Conservation (phyloP, 2,888 invertebrate species). For the Hesperia comma region DNA sequence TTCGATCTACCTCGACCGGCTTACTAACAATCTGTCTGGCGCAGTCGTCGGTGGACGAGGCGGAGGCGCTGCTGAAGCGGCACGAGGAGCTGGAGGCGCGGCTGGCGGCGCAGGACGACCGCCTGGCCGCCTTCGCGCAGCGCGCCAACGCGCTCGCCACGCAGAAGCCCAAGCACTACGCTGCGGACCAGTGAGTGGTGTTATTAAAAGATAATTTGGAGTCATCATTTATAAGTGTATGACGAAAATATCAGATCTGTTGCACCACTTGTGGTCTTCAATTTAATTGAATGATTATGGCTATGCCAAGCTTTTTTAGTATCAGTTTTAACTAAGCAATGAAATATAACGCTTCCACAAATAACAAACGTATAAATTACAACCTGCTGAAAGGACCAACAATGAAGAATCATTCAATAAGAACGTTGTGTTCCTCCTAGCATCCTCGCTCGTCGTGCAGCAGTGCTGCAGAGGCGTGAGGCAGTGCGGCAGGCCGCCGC, state of each 20-base stretch:
- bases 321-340: no score
- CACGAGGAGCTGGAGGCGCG: constrained; percentile 97
- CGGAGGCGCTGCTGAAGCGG: constrained; percentile 95
- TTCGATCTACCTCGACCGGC: no score
- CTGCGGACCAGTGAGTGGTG: constrained; percentile 87
- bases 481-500: constrained; percentile 90
- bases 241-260: no score
- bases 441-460: constrained; percentile 88
- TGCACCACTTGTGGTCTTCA: no score
- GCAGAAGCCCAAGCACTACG: constrained; percentile 91
- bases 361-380: no score
- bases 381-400: not conserved
- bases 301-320: no score
- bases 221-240: no score
- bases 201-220: no score
- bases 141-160: constrained; percentile 93
- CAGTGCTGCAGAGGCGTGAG: constrained; percentile 89
- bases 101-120: constrained; percentile 95
- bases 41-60: constrained; percentile 95
- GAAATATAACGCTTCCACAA: no score
- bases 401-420: not conserved
- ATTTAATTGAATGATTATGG: no score
- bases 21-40: not conserved
- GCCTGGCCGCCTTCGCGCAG: constrained; percentile 91
- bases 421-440: constrained; percentile 59